Evolutionary conservation across 1,140 invertebrate genomes (phyloP).

Genomic region (Oreohelix idahoensis): DNA sequence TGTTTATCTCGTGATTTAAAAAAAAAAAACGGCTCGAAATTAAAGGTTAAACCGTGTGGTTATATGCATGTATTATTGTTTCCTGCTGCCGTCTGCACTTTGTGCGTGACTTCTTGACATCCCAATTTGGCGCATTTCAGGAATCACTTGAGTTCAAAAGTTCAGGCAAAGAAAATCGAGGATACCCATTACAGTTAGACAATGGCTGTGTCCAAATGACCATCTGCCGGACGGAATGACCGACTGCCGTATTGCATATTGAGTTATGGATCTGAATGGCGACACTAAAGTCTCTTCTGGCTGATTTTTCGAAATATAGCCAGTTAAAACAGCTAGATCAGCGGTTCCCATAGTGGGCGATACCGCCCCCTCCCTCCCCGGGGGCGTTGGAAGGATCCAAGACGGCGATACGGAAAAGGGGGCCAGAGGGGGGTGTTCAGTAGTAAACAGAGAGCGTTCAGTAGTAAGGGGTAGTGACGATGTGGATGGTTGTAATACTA

Average conservation of each 20-base stretch:
- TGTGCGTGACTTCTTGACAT: conserved; percentile 16
- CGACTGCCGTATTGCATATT: not conserved
- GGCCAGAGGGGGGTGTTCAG: no score
- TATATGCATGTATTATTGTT: not conserved
- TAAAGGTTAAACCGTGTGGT: no score
- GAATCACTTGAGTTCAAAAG: not conserved
- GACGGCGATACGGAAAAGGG: no score
- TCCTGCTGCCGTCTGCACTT: not conserved
- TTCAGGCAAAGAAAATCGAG: not conserved
- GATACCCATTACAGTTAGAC: conserved; percentile 10
- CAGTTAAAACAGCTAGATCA: no score
- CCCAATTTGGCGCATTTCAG: conserved; percentile 5
- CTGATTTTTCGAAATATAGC: not conserved
- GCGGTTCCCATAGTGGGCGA: no score
- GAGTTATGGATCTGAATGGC: not conserved
- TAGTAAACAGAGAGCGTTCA: no score
- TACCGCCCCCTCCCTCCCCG: no score
- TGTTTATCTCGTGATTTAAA: no score
- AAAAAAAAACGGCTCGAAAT: no score
- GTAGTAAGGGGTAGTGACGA: no score
- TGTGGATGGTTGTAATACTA: no score
- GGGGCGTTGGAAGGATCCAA: no score
- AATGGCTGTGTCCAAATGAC: conserved; percentile 9
- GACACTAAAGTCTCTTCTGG: not conserved
- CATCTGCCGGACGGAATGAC: conserved; percentile 7